These are phyloP conservation scores for Atherix ibis DNA, from an alignment of 2,888 invertebrate genomes.

Conservation along the genomic window DNA sequence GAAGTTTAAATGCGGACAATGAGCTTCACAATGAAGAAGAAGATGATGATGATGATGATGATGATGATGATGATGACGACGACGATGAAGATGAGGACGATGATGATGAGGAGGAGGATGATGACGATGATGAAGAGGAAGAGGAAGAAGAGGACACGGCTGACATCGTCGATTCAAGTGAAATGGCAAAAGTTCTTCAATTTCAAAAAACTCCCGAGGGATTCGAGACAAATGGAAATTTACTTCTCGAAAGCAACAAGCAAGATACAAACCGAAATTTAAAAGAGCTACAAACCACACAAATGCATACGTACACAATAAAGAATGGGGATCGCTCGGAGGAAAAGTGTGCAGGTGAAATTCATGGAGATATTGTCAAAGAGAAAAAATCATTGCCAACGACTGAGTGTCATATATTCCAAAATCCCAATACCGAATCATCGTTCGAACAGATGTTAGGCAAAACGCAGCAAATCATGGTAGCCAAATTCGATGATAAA, in stretches of 20 bases:
- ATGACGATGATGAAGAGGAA: slow-evolving; percentile 14
- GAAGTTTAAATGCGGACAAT: slow-evolving; percentile 25
- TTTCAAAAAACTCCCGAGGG: background rate
- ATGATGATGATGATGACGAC: slow-evolving; percentile 18
- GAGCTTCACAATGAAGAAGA: slow-evolving; percentile 15
- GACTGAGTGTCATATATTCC: slow-evolving; percentile 26
- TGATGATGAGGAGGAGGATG: slow-evolving; percentile 10
- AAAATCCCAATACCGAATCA: slow-evolving; percentile 24
- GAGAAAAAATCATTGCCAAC: background rate
- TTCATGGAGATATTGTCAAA: background rate
- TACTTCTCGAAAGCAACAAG: background rate
- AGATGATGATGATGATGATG: slow-evolving; percentile 15
- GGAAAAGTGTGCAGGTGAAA: background rate
- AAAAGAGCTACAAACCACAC: background rate
- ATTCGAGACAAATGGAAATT: slow-evolving; percentile 7
- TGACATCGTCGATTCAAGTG: background rate
- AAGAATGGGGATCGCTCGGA: background rate
- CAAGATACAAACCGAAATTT: slow-evolving; percentile 1
- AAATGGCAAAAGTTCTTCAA: background rate
- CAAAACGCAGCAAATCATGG: background rate
- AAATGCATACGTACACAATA: background rate
- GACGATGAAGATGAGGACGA: slow-evolving; percentile 22
- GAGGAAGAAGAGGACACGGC: too few relatives aligned
- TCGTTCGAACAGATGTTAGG: slow-evolving; percentile 5
- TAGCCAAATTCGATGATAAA: background rate